These are phyloP conservation scores for Eulacestoma nigropectus DNA, from an alignment of 2,113 vertebrate species.

Conservation along the genomic window DNA sequence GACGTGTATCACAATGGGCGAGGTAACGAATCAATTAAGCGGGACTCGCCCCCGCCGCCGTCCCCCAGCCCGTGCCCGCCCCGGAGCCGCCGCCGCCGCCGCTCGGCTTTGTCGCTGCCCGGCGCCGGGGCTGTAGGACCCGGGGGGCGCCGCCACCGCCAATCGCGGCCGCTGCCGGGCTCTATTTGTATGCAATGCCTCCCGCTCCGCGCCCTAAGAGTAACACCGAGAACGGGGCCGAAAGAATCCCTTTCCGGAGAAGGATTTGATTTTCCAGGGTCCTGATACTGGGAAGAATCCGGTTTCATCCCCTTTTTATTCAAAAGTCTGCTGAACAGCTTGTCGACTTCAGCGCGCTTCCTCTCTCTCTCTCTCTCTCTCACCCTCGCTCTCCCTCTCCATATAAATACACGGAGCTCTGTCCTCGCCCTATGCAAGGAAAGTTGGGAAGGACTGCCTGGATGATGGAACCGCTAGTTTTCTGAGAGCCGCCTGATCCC, in stretches of 20 bases:
- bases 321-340: slow-evolving; percentile 33
- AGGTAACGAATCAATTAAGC: slow-evolving; percentile 68
- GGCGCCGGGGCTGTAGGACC: slow-evolving; percentile 83
- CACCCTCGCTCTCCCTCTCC: not conserved
- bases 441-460: slow-evolving; percentile 78
- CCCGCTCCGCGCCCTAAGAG: slow-evolving; percentile 76
- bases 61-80: slow-evolving; percentile 9
- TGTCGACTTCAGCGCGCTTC: slow-evolving; percentile 2
- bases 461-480: slow-evolving; percentile 68
- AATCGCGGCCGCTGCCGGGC: not conserved
- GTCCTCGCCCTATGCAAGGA: slow-evolving; percentile 47
- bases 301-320: not conserved
- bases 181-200: slow-evolving; percentile 79
- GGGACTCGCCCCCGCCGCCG: slow-evolving; percentile 5
- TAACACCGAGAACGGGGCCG: slow-evolving; percentile 70
- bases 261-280: slow-evolving; percentile 72
- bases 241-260: slow-evolving; percentile 70
- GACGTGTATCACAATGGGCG: slow-evolving; percentile 42
- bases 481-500: slow-evolving; percentile 52
- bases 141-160: slow-evolving; percentile 62
- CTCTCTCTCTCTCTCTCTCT: slow-evolving; percentile 20
- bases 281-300: slow-evolving; percentile 48
- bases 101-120: slow-evolving; percentile 61
- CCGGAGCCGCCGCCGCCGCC: slow-evolving; percentile 24
- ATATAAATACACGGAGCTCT: not conserved